A percentile compares a stretch with the other conserved stretches of the same genome.
Evolutionary conservation across 2,888 invertebrate genomes (phyloP).

Genomic region (Microctonus aethiopoides): DNA sequence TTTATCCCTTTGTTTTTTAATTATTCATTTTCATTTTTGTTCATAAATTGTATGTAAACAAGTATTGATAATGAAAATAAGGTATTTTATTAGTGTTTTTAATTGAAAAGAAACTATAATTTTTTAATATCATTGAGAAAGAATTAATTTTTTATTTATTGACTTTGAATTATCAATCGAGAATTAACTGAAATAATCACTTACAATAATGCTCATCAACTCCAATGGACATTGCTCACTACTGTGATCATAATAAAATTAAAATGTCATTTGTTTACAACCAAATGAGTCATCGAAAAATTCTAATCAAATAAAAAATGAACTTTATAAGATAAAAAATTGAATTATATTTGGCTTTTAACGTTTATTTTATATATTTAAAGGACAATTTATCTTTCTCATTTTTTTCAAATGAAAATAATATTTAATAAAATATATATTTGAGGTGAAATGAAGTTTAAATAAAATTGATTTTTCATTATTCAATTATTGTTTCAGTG

Average conservation of each 20-base stretch:
- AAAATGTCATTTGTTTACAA: neutral
- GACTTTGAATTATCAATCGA: neutral
- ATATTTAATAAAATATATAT: too few species aligned
- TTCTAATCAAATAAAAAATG: neutral
- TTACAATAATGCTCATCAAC: neutral
- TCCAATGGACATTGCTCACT: neutral
- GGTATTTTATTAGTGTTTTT: neutral
- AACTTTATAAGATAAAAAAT: neutral
- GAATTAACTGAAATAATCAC: neutral
- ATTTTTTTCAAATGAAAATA: too few species aligned
- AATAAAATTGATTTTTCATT: constrained; percentile 1
- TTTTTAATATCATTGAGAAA: neutral
- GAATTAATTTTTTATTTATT: neutral
- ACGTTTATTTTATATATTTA: too few species aligned
- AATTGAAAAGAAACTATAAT: neutral
- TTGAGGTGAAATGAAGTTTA: neutral
- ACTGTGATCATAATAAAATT: neutral
- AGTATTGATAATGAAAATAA: neutral
- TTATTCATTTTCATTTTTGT: neutral
- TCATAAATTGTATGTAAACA: neutral
- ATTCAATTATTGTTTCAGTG: constrained; percentile 51
- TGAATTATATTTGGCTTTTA: too few species aligned
- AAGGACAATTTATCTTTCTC: too few species aligned
- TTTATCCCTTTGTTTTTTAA: constrained; percentile 16
- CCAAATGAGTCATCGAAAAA: neutral